These are phyloP conservation scores for Aix galericulata DNA, from an alignment of 2,113 vertebrate genomes.

Conservation along the genomic window DNA sequence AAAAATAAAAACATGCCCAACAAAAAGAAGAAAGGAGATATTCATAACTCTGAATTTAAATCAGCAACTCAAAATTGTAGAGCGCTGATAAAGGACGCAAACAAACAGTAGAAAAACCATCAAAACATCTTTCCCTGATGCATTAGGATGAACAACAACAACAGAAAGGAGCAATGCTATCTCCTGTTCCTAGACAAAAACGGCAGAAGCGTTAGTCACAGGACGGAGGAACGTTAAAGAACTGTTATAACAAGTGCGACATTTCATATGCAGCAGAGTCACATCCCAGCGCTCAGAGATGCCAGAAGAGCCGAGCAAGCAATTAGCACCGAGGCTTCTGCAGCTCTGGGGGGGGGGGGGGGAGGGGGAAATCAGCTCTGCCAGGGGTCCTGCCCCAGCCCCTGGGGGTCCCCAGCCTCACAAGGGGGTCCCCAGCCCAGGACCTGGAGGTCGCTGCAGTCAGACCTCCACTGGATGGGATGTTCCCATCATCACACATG, in stretches of 20 bases:
- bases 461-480: too few species aligned
- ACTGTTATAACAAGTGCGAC: neutral
- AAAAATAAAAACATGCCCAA: slow-evolving; percentile 16
- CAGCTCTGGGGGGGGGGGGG: too few species aligned
- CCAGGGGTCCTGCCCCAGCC: too few species aligned
- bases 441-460: too few species aligned
- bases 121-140: neutral
- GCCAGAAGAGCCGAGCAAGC: neutral
- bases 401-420: too few species aligned
- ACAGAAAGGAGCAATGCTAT: neutral
- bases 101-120: neutral
- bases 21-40: slow-evolving; percentile 31
- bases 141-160: neutral
- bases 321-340: neutral
- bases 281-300: neutral
- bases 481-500: too few species aligned
- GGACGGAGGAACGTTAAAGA: neutral
- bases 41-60: slow-evolving; percentile 39
- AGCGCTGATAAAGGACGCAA: neutral
- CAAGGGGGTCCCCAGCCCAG: too few species aligned
- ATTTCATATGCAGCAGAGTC: neutral
- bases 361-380: too few species aligned
- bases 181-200: neutral
- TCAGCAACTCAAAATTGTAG: neutral
- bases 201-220: neutral